These are phyloP conservation scores for Beris chalybata DNA, from an alignment of 2,888 invertebrate genomes.

Conservation along the genomic window DNA sequence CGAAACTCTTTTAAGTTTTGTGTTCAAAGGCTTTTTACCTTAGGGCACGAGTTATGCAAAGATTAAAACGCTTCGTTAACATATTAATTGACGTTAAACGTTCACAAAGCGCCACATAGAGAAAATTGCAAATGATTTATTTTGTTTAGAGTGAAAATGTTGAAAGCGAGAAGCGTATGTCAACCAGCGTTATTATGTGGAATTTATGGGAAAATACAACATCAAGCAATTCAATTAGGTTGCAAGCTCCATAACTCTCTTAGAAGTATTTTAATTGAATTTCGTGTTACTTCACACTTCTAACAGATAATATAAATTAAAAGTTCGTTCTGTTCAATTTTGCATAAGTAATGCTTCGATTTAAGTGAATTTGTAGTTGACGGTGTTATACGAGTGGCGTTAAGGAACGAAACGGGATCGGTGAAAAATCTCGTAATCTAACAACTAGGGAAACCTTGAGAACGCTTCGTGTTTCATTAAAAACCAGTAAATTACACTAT, in stretches of 20 bases:
- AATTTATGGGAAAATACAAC: conserved; percentile 21
- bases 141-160: conserved; percentile 8
- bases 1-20: too few relatives aligned
- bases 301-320: conserved; percentile 13
- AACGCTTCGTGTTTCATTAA: too few relatives aligned
- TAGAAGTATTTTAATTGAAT: conserved; percentile 22
- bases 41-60: too few relatives aligned
- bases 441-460: too few relatives aligned
- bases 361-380: too few relatives aligned
- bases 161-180: neutral
- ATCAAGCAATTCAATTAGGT: conserved; percentile 19
- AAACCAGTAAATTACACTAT: too few relatives aligned
- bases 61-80: conserved; percentile 30
- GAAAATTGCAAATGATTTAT: conserved; percentile 26
- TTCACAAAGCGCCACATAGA: conserved; percentile 25
- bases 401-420: too few relatives aligned
- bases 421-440: too few relatives aligned
- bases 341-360: too few relatives aligned
- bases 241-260: conserved; percentile 12
- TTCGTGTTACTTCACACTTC: conserved; percentile 8
- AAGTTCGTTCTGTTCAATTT: neutral
- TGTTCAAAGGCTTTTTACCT: too few relatives aligned
- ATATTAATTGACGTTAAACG: conserved; percentile 31
- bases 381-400: too few relatives aligned
- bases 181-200: conserved; percentile 23